These are phyloP conservation scores for Cenopis cana DNA, from an alignment of 2,888 invertebrate species.

Conservation along the genomic window DNA sequence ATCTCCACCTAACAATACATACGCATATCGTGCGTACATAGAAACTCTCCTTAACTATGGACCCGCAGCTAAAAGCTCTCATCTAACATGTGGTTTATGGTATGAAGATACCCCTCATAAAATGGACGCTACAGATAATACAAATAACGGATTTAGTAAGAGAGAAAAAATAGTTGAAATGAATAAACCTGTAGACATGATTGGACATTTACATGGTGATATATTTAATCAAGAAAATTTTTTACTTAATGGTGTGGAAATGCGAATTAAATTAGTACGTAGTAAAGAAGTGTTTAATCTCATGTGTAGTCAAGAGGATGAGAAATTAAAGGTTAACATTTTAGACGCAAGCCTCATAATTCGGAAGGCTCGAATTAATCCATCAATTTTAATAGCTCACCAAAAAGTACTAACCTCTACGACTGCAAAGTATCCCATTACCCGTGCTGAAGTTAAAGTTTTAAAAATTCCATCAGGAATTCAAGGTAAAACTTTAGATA, in stretches of 20 bases:
- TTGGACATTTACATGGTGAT: conserved; percentile 49
- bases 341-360: conserved; percentile 45
- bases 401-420: conserved; percentile 46
- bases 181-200: conserved; percentile 50
- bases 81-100: conserved; percentile 50
- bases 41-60: conserved; percentile 52
- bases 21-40: conserved; percentile 51
- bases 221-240: conserved; percentile 24
- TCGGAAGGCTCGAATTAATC: conserved; percentile 44
- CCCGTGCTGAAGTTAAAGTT: conserved; percentile 18
- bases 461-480: conserved; percentile 13
- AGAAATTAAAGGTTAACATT: conserved; percentile 45
- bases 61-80: conserved; percentile 50
- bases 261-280: conserved; percentile 46
- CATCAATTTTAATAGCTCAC: conserved; percentile 46
- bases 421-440: conserved; percentile 21
- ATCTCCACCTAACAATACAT: conserved; percentile 52
- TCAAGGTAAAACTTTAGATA: conserved; percentile 24
- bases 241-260: conserved; percentile 31
- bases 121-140: conserved; percentile 39
- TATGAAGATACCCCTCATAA: conserved; percentile 48
- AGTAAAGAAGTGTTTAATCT: conserved; percentile 38
- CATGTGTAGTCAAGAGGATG: conserved; percentile 31
- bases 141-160: conserved; percentile 46
- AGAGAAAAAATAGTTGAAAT: conserved; percentile 43